These are phyloP conservation scores for Malachius bipustulatus DNA, from an alignment of 2,888 invertebrate species.

Conservation along the genomic window DNA sequence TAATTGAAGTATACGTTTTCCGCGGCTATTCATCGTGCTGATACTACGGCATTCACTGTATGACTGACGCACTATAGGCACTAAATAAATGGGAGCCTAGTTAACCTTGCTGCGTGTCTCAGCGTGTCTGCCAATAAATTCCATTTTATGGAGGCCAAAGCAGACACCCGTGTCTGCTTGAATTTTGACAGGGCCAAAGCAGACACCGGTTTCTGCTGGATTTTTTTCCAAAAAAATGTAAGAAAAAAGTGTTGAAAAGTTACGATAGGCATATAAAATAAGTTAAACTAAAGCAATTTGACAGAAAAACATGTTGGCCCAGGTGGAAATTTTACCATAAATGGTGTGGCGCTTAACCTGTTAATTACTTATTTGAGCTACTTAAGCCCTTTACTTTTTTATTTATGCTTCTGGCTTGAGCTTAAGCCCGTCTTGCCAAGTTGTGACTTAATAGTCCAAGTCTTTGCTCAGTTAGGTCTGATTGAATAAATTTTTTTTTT, in stretches of 20 bases:
- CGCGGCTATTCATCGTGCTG: constrained; percentile 2
- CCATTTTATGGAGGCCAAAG: constrained; percentile 10
- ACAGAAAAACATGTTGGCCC: constrained; percentile 6
- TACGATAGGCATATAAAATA: constrained; percentile 6
- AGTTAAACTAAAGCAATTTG: constrained; percentile 7
- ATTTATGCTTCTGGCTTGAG: too few species aligned
- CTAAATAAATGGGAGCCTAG: constrained; percentile 7
- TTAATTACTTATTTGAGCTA: too few species aligned
- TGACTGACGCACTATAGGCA: constrained; percentile 7
- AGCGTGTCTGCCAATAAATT: constrained; percentile 2
- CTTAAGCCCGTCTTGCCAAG: too few species aligned
- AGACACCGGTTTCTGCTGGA: constrained; percentile 14
- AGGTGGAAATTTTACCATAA: constrained; percentile 9
- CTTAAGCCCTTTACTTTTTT: too few species aligned
- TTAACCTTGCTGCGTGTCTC: constrained; percentile 4
- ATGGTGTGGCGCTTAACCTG: constrained; percentile 4
- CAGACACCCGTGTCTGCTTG: constrained; percentile 16
- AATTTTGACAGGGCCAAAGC: constrained; percentile 14
- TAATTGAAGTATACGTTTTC: constrained; percentile 2
- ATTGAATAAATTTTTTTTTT: too few species aligned
- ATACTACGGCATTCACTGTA: constrained; percentile 1
- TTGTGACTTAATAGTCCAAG: too few species aligned
- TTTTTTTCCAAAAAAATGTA: constrained; percentile 6
- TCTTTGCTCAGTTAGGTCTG: too few species aligned
- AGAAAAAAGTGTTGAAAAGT: constrained; percentile 5